Conservation (phyloP, 2,113 vertebrate genomes). For the Amblyopsis rosae region DNA sequence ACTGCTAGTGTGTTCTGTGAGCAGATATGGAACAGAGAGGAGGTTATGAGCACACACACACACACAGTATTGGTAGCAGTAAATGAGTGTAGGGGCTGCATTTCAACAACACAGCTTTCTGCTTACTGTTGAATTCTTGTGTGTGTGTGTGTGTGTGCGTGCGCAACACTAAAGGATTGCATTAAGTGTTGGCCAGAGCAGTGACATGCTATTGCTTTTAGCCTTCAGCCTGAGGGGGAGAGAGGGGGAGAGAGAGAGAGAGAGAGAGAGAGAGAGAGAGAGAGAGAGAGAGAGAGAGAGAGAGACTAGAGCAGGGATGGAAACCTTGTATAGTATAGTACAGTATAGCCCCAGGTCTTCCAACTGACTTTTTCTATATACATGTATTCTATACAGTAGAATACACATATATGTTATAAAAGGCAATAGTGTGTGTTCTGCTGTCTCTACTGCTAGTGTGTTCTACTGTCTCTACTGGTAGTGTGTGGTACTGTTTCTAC, state of each 20-base stretch:
- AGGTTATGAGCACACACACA: neutral
- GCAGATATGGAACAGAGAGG: conserved; percentile 33
- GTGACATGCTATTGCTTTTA: conserved; percentile 59
- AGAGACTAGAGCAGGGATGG: neutral
- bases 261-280: neutral
- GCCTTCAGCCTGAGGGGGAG: conserved; percentile 14
- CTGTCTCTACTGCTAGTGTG: too few species aligned
- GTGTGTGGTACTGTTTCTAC: too few species aligned
- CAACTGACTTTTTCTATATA: too few species aligned
- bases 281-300: neutral
- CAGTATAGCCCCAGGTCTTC: too few species aligned
- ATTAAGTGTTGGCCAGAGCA: conserved; percentile 58
- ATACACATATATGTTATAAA: too few species aligned
- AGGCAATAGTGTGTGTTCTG: too few species aligned
- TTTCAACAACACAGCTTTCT: conserved; percentile 47
- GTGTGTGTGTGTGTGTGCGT: neutral
- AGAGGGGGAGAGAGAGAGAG: neutral
- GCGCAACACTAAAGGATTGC: conserved; percentile 25
- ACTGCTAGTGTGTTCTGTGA: conserved; percentile 32
- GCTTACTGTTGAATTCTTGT: conserved; percentile 54
- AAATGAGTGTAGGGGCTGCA: conserved; percentile 30
- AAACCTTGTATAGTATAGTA: too few species aligned
- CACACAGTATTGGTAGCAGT: conserved; percentile 1
- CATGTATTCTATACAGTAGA: too few species aligned
- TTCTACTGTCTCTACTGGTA: too few species aligned